Conservation (phyloP, 2,113 vertebrate species). For the Gymnarchus niloticus region DNA sequence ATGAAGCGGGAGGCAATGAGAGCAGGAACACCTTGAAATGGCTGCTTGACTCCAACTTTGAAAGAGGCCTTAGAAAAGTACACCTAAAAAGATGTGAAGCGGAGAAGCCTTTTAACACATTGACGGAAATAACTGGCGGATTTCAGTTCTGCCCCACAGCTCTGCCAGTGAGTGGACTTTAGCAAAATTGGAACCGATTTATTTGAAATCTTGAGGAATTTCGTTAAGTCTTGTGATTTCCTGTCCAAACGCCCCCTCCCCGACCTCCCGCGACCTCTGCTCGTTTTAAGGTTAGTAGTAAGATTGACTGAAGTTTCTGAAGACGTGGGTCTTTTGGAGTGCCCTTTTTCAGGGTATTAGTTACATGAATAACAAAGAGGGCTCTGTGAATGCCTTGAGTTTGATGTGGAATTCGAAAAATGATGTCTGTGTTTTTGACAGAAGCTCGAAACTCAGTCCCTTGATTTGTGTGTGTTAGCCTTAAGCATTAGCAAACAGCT, state of each 20-base stretch:
- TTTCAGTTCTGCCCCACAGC: background rate
- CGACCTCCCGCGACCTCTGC: background rate
- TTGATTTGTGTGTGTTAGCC: background rate
- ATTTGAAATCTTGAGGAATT: background rate
- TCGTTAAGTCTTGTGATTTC: constrained; percentile 2
- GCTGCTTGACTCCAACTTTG: background rate
- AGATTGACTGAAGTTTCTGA: background rate
- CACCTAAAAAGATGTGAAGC: background rate
- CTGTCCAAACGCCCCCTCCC: background rate
- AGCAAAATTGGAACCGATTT: background rate
- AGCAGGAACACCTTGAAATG: background rate
- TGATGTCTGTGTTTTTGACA: background rate
- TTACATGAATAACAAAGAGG: background rate
- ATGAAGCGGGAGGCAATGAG: background rate
- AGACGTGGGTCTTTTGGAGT: background rate
- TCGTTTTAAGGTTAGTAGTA: background rate
- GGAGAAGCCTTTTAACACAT: background rate
- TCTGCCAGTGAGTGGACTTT: background rate
- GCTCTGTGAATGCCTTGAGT: background rate
- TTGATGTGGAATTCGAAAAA: background rate
- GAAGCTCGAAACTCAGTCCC: background rate
- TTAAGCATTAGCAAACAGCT: background rate
- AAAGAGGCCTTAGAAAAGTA: background rate
- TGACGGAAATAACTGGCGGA: background rate
- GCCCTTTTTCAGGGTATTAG: background rate